These are phyloP conservation scores for Athalia cordata DNA, from an alignment of 2,888 invertebrate genomes.

Conservation along the genomic window DNA sequence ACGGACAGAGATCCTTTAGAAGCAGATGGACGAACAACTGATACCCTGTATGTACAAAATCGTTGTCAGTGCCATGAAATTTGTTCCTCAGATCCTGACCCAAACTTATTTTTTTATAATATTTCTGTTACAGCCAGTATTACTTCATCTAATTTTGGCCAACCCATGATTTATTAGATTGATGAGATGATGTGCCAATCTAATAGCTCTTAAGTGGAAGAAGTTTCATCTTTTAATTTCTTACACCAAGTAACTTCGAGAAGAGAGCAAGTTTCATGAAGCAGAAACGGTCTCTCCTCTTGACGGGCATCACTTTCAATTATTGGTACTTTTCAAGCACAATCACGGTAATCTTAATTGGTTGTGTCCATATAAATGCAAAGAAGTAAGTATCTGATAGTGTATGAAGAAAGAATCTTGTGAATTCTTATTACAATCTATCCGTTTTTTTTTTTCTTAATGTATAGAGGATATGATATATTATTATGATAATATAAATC, in stretches of 20 bases:
- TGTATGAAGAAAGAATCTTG: neutral
- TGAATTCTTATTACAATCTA: neutral
- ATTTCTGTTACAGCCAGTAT: constrained; percentile 61
- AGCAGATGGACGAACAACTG: constrained; percentile 70
- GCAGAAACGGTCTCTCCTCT: too few relatives aligned
- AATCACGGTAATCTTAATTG: too few relatives aligned
- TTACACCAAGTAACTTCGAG: neutral
- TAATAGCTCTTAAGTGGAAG: neutral
- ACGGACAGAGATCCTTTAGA: constrained; percentile 73
- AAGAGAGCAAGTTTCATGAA: too few relatives aligned
- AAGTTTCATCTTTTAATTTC: neutral
- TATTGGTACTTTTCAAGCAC: too few relatives aligned
- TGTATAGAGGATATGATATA: constrained; percentile 5
- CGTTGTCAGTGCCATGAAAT: neutral
- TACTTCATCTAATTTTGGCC: constrained; percentile 61
- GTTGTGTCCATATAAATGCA: too few relatives aligned
- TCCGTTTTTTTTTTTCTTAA: neutral
- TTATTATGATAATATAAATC: constrained; percentile 11
- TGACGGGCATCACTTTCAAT: too few relatives aligned
- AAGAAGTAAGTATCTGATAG: too few relatives aligned
- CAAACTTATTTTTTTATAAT: constrained; percentile 5
- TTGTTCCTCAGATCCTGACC: neutral
- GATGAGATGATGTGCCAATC: constrained; percentile 3
- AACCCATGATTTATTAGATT: constrained; percentile 16
- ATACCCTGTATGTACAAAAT: constrained; percentile 72